Base-by-base conservation (phyloP, 1,140 invertebrate genomes). In the Orussus abietinus region DNA sequence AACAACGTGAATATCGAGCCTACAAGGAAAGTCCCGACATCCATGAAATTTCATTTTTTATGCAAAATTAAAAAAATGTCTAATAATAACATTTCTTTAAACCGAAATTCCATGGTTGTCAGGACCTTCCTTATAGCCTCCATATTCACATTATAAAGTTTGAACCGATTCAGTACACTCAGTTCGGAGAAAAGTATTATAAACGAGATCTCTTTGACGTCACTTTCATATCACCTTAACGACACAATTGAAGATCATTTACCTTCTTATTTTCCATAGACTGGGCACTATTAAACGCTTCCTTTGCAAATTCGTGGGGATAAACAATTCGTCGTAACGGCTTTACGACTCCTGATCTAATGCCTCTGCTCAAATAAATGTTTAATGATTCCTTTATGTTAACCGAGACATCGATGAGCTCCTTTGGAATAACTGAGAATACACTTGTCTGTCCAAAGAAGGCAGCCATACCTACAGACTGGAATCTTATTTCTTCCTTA, bases 401-500 rank as follows among this genome's bases (percentile, higher is more conserved):
- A 53, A 73, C 36, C 54, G 72, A 48, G 41, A 72, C 64, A 40
- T 63, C 71, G 57, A 87, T 84, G 34, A 93, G 68, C 42, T 80
- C 78, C 67, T 92, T 90, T 54, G 94, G 77, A 57, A 92, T 78
- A 45, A 95, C 84, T 22, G 90, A 90, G 72, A 92, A 88, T 74
- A 95, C 88, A 57, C 82, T 85, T 5, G 83, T 79, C 62, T 91
- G 90, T 44, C 82, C 84, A 40, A 82, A 73, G 71, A 95, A 90
- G 41, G 88, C 75, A 35, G 85, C 72, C 78, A 80, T 83, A 68
- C 79, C 79, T 19, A 85, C 66, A 28, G 72, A 67, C 5, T 45
- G 21, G 12, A 46, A 43, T 25, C 73, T 64, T 0, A 70, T 76
- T 44, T 83, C 76, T 45, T 80, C 79, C 10, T 66, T 70, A 51